phyloP scores from a whole-genome alignment of 2,797 vertebrate species.

The Chloroceryle inda region DNA sequence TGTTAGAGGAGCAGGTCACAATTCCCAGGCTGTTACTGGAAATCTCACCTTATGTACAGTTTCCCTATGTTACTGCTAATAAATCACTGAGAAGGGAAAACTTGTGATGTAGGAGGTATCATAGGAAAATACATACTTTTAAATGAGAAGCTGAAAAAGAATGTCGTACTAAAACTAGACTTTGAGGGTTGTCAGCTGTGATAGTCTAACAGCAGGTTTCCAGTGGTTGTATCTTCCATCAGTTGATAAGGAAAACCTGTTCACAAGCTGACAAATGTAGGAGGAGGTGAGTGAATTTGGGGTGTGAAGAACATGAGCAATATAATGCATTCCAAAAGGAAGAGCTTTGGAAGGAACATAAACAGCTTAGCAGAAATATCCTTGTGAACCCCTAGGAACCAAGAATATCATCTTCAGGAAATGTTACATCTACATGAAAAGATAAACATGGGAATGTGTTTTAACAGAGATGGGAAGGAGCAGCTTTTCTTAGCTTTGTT shows the following conservation, averaged over 20 bases:
- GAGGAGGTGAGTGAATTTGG: neutral
- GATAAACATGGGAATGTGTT: neutral
- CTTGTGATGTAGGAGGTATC: neutral
- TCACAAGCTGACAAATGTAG: neutral
- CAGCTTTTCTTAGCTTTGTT: neutral
- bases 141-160: constrained; percentile 9
- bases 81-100: constrained; percentile 17
- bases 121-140: neutral
- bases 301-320: neutral
- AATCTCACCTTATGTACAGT: neutral
- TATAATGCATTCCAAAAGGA: neutral
- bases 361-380: neutral
- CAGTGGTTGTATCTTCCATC: neutral
- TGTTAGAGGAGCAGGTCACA: neutral
- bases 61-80: neutral
- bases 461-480: neutral
- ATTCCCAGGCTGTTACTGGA: constrained; percentile 13
- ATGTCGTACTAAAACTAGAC: neutral
- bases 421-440: neutral
- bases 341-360: neutral
- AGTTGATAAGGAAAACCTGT: neutral
- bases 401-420: neutral
- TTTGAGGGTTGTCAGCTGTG: neutral
- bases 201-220: neutral
- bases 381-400: neutral